phyloP scores from a whole-genome alignment of 1,140 invertebrate species.

The Leptoteleia sp. region DNA sequence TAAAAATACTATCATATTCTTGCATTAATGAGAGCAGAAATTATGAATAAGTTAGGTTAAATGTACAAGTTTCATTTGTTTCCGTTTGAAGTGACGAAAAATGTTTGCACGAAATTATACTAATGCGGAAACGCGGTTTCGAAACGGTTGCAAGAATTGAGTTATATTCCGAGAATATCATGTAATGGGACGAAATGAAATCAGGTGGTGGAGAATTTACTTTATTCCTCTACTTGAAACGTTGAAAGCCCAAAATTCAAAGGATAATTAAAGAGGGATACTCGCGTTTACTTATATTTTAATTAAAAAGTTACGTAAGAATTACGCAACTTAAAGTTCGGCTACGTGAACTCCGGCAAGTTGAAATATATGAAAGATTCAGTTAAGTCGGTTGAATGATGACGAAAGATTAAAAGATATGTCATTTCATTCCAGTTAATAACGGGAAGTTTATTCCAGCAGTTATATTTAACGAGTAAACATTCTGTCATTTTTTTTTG shows the following conservation, averaged over 20 bases:
- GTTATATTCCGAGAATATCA: conserved; percentile 9
- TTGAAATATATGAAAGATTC: conserved; percentile 12
- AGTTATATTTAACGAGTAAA: too few relatives aligned
- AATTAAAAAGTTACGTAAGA: conserved; percentile 52
- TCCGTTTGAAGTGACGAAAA: too few relatives aligned
- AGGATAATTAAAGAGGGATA: conserved; percentile 16
- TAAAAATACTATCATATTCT: too few relatives aligned
- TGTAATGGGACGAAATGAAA: conserved; percentile 16
- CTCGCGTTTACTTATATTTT: conserved; percentile 44
- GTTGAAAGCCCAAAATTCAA: conserved; percentile 31
- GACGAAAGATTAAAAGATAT: conserved; percentile 11
- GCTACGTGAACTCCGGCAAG: conserved; percentile 21
- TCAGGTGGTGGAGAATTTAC: conserved; percentile 25
- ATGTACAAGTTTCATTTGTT: too few relatives aligned
- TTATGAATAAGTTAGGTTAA: too few relatives aligned
- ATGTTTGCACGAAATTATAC: not conserved
- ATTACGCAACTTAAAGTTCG: conserved; percentile 35
- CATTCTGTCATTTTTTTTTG: too few relatives aligned
- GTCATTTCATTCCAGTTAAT: conserved; percentile 4
- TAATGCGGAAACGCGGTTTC: not conserved
- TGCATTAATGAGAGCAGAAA: too few relatives aligned
- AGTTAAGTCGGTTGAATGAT: too few relatives aligned
- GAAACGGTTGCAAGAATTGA: conserved; percentile 5
- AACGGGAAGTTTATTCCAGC: not conserved
- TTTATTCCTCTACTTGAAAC: conserved; percentile 36